These are phyloP conservation scores for Volucella bombylans DNA, from an alignment of 2,888 invertebrate genomes.

Conservation along the genomic window DNA sequence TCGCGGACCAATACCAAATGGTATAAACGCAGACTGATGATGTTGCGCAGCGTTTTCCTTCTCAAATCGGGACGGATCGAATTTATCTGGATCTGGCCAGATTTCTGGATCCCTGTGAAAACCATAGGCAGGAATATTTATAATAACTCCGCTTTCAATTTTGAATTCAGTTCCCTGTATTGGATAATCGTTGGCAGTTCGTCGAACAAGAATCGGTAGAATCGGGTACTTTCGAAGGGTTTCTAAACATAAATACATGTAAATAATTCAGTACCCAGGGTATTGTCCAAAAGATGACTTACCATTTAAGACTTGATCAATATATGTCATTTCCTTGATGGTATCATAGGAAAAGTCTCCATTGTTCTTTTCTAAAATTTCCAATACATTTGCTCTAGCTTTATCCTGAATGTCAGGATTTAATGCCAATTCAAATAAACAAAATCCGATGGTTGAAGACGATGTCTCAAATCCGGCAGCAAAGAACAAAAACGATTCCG, in stretches of 20 bases:
- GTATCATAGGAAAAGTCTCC: constrained; percentile 82
- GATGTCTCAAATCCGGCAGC: constrained; percentile 85
- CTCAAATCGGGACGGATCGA: constrained; percentile 85
- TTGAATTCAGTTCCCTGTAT: constrained; percentile 82
- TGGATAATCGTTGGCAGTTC: constrained; percentile 83
- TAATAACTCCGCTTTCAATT: constrained; percentile 81
- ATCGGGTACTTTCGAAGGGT: constrained; percentile 85
- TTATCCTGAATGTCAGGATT: constrained; percentile 83
- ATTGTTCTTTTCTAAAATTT: constrained; percentile 79
- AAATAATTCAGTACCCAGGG: background rate
- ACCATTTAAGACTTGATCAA: constrained; percentile 83
- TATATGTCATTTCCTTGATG: constrained; percentile 82
- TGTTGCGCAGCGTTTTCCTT: constrained; percentile 83
- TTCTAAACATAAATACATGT: constrained; percentile 80
- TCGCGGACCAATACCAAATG: constrained; percentile 80
- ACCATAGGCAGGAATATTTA: constrained; percentile 78
- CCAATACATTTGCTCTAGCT: constrained; percentile 81
- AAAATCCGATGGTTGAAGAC: constrained; percentile 83
- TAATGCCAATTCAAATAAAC: constrained; percentile 83
- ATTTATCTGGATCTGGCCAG: constrained; percentile 84
- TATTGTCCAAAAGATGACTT: constrained; percentile 55
- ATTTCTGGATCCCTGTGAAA: constrained; percentile 84
- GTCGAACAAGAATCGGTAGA: constrained; percentile 83
- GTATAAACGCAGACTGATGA: constrained; percentile 79
- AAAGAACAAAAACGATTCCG: constrained; percentile 84